Conservation (phyloP, 1,140 invertebrate species). For the Nymphalis io region DNA sequence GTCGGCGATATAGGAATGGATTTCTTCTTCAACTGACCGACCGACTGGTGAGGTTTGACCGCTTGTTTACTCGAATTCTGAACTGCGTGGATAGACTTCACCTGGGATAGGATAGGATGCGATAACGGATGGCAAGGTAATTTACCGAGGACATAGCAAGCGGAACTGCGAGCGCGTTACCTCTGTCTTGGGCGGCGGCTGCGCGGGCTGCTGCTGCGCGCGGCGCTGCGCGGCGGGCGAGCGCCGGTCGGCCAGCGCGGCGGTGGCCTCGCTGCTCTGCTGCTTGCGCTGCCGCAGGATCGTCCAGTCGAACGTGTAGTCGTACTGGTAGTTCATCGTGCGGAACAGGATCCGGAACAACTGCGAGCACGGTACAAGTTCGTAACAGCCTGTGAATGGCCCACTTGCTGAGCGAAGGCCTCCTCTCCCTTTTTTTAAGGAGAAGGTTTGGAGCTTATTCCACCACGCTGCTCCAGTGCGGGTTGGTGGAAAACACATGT, state of each 20-base stretch:
- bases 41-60: constrained; percentile 58
- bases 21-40: constrained; percentile 68
- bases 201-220: constrained; percentile 61
- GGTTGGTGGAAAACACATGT: too few relatives aligned
- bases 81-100: constrained; percentile 22
- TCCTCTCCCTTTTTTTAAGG: too few relatives aligned
- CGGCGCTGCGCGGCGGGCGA: constrained; percentile 69
- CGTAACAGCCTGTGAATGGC: too few relatives aligned
- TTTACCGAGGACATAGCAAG: too few relatives aligned
- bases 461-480: too few relatives aligned
- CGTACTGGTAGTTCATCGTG: constrained; percentile 99
- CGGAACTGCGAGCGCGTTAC: constrained; percentile 32
- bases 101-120: constrained; percentile 21
- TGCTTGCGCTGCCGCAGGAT: constrained; percentile 94
- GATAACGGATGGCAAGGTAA: too few relatives aligned
- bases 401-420: too few relatives aligned
- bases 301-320: constrained; percentile 99
- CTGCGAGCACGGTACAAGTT: constrained; percentile 26
- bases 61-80: constrained; percentile 53
- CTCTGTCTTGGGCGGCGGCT: constrained; percentile 72
- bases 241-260: constrained; percentile 60
- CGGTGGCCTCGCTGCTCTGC: constrained; percentile 59
- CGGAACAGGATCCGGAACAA: constrained; percentile 99
- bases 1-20: constrained; percentile 14
- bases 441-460: too few relatives aligned